Evolutionary conservation across 2,797 vertebrate genomes (phyloP).

Genomic region (Dendrocincla tyrannina): DNA sequence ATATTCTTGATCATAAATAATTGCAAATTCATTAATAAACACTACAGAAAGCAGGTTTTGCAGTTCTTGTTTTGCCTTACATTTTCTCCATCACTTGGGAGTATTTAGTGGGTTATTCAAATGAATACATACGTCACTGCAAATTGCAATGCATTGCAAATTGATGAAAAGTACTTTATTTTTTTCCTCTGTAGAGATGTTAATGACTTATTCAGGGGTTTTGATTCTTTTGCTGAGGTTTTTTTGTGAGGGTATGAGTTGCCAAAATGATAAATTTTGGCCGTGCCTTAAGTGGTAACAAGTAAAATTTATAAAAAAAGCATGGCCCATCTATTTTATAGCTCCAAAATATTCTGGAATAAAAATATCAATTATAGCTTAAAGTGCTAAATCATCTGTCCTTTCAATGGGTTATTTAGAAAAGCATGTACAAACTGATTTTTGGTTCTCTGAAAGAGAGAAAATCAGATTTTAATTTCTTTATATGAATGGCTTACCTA

Average conservation of each 20-base stretch:
- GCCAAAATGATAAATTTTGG: not conserved
- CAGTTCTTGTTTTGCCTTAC: not conserved
- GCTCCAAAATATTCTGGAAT: not conserved
- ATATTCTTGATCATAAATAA: not conserved
- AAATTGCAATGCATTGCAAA: not conserved
- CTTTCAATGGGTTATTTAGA: not conserved
- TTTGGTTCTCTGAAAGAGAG: not conserved
- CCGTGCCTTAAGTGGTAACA: not conserved
- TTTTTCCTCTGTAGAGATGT: not conserved
- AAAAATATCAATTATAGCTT: not conserved
- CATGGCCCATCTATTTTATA: not conserved
- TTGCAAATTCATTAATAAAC: not conserved
- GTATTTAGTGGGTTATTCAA: not conserved
- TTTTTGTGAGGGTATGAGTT: not conserved
- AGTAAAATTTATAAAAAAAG: not conserved
- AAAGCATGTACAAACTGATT: not conserved
- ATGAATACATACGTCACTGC: not conserved
- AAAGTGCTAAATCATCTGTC: not conserved
- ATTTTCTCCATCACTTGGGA: not conserved
- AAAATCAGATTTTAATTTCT: not conserved
- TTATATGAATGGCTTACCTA: not conserved
- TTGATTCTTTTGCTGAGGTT: not conserved
- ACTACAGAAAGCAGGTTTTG: not conserved
- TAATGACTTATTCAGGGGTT: not conserved
- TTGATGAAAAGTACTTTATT: not conserved